These are phyloP conservation scores for Cephus cinctus DNA, from an alignment of 1,140 invertebrate species.

Conservation along the genomic window DNA sequence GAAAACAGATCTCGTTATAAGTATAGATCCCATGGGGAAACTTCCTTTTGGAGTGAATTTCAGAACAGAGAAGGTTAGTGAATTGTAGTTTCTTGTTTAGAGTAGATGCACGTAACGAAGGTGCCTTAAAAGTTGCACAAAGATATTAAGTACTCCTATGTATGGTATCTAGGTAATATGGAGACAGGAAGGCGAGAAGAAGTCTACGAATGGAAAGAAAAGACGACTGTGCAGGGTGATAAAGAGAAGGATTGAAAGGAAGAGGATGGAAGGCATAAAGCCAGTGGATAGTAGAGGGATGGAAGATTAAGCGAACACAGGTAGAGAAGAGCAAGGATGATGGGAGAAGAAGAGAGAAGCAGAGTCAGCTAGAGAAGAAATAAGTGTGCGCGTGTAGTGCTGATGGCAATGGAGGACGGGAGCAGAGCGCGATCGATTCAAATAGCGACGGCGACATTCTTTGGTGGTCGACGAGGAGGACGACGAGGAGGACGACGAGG, in stretches of 20 bases:
- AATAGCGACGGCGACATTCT: not conserved
- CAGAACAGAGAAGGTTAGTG: too few species aligned
- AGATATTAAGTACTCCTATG: constrained; percentile 35
- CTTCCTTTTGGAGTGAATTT: too few species aligned
- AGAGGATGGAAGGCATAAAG: constrained; percentile 14
- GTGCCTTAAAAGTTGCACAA: constrained; percentile 18
- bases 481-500: too few species aligned
- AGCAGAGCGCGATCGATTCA: constrained; percentile 14
- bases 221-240: too few species aligned
- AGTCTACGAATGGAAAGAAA: too few species aligned
- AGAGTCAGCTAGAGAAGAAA: constrained; percentile 50
- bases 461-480: too few species aligned
- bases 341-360: constrained; percentile 32
- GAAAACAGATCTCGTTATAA: too few species aligned
- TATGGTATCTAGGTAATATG: not conserved
- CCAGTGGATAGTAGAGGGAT: constrained; percentile 14
- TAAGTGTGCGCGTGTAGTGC: constrained; percentile 51
- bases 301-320: not conserved
- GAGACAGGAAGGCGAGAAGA: constrained; percentile 8
- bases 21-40: too few species aligned
- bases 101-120: too few species aligned
- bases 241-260: constrained; percentile 7
- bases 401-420: constrained; percentile 49
- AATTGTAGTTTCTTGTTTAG: too few species aligned
- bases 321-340: too few species aligned